Evolutionary conservation across 2,113 vertebrate genomes (phyloP), one percentile per base, ranked within the genome.

Genomic region (Taxidea taxus): DNA sequence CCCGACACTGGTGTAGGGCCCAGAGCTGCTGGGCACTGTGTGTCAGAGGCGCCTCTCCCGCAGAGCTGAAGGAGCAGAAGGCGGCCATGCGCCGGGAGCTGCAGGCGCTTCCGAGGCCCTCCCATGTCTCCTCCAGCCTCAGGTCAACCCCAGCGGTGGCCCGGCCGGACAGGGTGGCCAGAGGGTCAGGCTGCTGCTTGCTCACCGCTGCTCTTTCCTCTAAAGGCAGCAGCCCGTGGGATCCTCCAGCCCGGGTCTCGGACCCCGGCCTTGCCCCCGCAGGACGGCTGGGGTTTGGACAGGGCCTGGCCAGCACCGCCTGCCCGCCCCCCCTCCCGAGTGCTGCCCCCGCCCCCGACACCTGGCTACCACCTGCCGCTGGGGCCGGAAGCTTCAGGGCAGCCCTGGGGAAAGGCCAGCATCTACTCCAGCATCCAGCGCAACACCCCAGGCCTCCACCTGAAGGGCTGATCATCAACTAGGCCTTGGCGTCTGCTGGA

Each of bases 21-120:
- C 42, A 7, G 74, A 7, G 68, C 31, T 92, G 68, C 47, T 70
- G 68, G 78, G 81, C 0, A 0, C 80, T 12, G 34, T 14, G 44
- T 51, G 90, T 97, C 68, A 88, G 49, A 29, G 2, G 4, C 27
- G 6, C 84, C n/a, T 92, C 49, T 95, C 34, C 80, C 39, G 4
- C 98, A 99, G 99, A 99, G 96, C 97, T 99, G 60, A 98, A 97
- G 96, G 98, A 98, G 44, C 98, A 99, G 97, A 98, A 98, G 64
- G 95, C 92, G 18, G 92, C 97, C 84, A 98, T 99, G 96, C 98
- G 98, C 83, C 95, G n/a, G 78, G 98, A 99, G 56, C 93, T 99
- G 68, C 94, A 98, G 68, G 25, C 34, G 31, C 37, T 92, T 68
- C 42, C 25, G 39, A n/a, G 13, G 29, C 72, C 90, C 16, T 21